phyloP scores from a whole-genome alignment of 2,113 vertebrate species.

The Ciconia maguari region DNA sequence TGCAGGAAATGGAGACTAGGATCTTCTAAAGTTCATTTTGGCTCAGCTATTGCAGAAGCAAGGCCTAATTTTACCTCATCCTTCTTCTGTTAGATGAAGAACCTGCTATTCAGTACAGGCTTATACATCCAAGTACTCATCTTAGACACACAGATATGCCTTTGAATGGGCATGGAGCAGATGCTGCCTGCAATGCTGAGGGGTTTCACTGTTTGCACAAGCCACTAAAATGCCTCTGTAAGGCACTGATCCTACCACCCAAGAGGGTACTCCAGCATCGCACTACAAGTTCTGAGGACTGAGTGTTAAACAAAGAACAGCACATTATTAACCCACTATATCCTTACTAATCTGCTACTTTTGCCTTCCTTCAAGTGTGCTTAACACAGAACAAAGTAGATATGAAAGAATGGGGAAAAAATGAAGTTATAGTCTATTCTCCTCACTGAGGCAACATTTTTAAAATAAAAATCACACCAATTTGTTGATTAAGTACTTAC shows the following conservation, averaged over 20 bases:
- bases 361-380: background rate
- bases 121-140: background rate
- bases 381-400: background rate
- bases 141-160: background rate
- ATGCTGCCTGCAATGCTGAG: background rate
- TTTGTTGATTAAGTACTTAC: background rate
- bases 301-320: background rate
- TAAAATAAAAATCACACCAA: background rate
- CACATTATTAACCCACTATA: background rate
- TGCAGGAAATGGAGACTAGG: background rate
- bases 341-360: background rate
- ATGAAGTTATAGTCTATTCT: background rate
- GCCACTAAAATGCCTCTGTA: background rate
- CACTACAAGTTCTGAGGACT: background rate
- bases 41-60: background rate
- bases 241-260: background rate
- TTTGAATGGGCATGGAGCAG: background rate
- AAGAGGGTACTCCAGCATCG: background rate
- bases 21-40: background rate
- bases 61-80: background rate
- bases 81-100: background rate
- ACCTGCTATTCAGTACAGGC: background rate
- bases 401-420: background rate
- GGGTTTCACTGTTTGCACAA: background rate
- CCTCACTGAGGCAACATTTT: background rate